Evolutionary conservation across 2,888 invertebrate genomes (phyloP).

Genomic region (Polyploca ridens): DNA sequence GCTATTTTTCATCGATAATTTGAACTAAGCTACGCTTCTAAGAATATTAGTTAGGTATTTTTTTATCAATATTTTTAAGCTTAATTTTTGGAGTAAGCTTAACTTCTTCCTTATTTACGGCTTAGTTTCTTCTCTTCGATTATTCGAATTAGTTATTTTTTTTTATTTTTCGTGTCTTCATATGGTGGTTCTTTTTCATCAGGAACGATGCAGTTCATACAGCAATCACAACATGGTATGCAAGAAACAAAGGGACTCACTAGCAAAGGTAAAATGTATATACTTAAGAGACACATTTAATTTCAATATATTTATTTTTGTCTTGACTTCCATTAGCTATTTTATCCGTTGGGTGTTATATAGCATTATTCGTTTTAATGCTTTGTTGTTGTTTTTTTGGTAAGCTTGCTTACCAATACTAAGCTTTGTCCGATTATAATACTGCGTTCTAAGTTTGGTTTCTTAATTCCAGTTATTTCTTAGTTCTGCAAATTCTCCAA

Average conservation of each 20-base stretch:
- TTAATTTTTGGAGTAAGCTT: not conserved
- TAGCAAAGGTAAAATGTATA: conserved; percentile 39
- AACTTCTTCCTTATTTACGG: not conserved
- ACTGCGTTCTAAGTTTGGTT: not conserved
- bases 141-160: not conserved
- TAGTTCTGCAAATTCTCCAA: not conserved
- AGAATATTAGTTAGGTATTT: not conserved
- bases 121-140: not conserved
- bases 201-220: conserved; percentile 46
- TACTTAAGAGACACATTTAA: conserved; percentile 40
- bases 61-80: not conserved
- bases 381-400: not conserved
- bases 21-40: not conserved
- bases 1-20: not conserved
- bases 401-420: not conserved
- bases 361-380: not conserved
- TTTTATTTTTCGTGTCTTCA: not conserved
- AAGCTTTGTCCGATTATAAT: not conserved
- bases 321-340: conserved; percentile 7
- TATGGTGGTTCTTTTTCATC: conserved; percentile 32
- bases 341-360: not conserved
- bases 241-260: conserved; percentile 56
- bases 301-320: not conserved
- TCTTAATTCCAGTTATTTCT: not conserved
- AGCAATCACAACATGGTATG: conserved; percentile 52